A percentile compares a stretch with the other conserved stretches of the same genome.
phyloP scores from a whole-genome alignment of 2,888 invertebrate genomes.

The Smittia aterrima region DNA sequence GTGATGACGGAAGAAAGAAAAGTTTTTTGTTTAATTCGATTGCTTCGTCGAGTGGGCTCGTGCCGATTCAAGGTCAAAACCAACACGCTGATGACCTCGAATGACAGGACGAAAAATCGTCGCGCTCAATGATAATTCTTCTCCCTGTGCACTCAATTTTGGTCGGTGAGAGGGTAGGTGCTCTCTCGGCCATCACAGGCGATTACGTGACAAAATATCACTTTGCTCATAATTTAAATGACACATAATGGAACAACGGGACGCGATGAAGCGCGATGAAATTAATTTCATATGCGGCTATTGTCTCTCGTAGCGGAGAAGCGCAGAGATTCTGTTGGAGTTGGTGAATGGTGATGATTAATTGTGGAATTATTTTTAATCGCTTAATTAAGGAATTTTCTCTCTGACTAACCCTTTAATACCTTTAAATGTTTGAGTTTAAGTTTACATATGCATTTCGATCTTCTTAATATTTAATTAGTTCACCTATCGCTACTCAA shows the following conservation, averaged over 20 bases:
- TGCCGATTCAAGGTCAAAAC: neutral
- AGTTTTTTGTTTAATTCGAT: neutral
- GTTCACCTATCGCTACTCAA: neutral
- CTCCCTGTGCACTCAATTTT: neutral
- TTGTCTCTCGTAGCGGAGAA: no score
- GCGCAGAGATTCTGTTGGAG: no score
- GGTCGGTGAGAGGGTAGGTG: neutral
- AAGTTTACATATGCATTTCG: conserved; percentile 3
- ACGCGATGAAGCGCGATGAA: no score
- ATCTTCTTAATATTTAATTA: neutral
- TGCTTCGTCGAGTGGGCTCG: neutral
- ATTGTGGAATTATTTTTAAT: no score
- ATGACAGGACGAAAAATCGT: neutral
- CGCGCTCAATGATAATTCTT: neutral
- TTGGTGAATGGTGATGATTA: no score
- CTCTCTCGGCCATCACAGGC: no score
- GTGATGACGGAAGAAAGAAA: neutral
- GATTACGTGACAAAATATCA: conserved; percentile 40
- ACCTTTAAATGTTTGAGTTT: neutral
- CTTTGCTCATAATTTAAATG: neutral
- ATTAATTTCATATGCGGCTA: no score
- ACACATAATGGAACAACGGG: no score
- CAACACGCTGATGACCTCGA: neutral
- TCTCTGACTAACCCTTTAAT: no score
- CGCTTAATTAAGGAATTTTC: no score